These are phyloP conservation scores for Unio pictorum DNA, from an alignment of 2,888 invertebrate genomes.

Conservation along the genomic window DNA sequence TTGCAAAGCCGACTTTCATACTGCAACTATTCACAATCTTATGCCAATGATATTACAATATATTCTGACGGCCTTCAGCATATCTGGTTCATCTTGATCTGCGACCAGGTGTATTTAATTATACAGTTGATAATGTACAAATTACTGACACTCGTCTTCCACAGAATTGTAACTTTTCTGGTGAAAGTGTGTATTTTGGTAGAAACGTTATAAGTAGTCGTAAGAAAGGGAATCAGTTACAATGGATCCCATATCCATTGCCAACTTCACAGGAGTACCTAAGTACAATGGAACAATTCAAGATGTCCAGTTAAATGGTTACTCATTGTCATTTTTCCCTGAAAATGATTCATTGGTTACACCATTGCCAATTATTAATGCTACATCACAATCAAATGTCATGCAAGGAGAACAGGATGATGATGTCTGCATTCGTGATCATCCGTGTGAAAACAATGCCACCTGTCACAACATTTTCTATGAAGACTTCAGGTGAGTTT, in stretches of 20 bases:
- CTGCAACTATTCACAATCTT: conserved; percentile 13
- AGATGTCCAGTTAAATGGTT: conserved; percentile 85
- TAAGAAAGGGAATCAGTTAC: conserved; percentile 76
- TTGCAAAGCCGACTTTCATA: conserved; percentile 31
- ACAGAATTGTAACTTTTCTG: conserved; percentile 31
- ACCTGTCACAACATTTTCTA: conserved; percentile 84
- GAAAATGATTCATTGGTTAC: conserved; percentile 14
- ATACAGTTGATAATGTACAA: conserved; percentile 25
- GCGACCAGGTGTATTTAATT: conserved; percentile 14
- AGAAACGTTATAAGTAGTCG: conserved; percentile 15
- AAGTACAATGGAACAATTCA: conserved; percentile 92
- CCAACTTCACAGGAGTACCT: conserved; percentile 17
- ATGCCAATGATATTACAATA: conserved; percentile 75
- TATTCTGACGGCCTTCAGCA: conserved; percentile 90
- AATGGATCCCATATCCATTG: conserved; percentile 25
- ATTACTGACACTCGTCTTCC: neutral
- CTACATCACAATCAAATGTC: conserved; percentile 23
- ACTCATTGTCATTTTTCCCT: conserved; percentile 45
- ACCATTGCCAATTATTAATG: conserved; percentile 9
- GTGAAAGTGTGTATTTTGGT: conserved; percentile 34
- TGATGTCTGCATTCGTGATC: conserved; percentile 83
- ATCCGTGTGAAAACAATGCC: conserved; percentile 86
- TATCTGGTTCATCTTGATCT: conserved; percentile 80
- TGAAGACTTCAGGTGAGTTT: conserved; percentile 86
- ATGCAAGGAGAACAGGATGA: conserved; percentile 79